Conservation (phyloP, 2,888 invertebrate genomes). For the Oligia latruncula region DNA sequence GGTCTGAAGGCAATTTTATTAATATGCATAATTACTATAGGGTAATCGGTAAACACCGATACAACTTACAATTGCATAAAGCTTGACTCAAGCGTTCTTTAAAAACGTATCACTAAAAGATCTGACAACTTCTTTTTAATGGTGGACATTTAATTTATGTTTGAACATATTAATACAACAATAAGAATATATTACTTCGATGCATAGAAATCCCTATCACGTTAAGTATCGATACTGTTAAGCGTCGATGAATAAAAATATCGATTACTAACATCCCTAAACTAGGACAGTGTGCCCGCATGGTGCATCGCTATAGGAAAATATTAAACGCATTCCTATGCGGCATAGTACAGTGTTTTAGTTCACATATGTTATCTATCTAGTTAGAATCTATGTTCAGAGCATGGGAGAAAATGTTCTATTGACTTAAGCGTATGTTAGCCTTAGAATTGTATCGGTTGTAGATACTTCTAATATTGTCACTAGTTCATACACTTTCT, state of each 20-base stretch:
- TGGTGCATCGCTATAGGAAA: slow-evolving; percentile 45
- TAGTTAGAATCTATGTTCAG: slow-evolving; percentile 44
- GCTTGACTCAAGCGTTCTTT: background rate
- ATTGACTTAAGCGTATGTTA: slow-evolving; percentile 26
- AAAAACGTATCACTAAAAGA: background rate
- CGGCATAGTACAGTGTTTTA: slow-evolving; percentile 45
- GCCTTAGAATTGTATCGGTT: slow-evolving; percentile 9
- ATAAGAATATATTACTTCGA: too few species aligned
- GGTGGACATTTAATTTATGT: too few species aligned
- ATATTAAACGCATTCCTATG: slow-evolving; percentile 61
- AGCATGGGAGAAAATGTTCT: slow-evolving; percentile 30
- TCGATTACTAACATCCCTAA: slow-evolving; percentile 44
- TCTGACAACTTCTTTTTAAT: background rate
- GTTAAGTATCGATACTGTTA: background rate
- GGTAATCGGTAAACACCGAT: background rate
- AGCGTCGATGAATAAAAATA: slow-evolving; percentile 10
- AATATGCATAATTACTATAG: too few species aligned
- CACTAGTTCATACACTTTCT: background rate
- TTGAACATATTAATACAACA: too few species aligned
- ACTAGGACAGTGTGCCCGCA: slow-evolving; percentile 45
- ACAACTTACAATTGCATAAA: too few species aligned
- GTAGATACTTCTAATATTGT: too few species aligned
- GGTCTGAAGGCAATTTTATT: too few species aligned
- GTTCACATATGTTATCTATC: slow-evolving; percentile 56
- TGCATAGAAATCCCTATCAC: background rate